Base-by-base conservation (phyloP, 2,113 vertebrate genomes). In the Labrus mixtus region DNA sequence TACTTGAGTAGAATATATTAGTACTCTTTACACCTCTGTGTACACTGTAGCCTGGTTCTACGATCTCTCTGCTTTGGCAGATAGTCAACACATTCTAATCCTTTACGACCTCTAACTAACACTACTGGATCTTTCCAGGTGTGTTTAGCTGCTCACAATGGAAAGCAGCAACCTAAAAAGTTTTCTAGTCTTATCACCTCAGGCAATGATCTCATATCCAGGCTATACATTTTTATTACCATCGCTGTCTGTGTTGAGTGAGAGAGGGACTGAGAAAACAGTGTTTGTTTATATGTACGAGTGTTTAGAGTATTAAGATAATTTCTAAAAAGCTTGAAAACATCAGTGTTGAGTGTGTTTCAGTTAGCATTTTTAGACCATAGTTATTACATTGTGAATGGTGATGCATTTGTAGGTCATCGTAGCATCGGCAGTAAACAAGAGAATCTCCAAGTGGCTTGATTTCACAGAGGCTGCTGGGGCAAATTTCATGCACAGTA, bases 361-460 rank as follows among this genome's bases (percentile, higher is more conserved):
- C 71, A 91, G 76, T 87, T 88, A 88, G 80, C 76, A 57, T 66
- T 53, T 68, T 81, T 85, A 83, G 84, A 84, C 81, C 70, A 74
- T 53, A 87, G 73, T 86, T 90, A 90, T 86, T 87, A 90, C 90
- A 90, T 78, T 76, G 88, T 85, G 72, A 56, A 73, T 70, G 66
- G 33, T 80, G 81, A 80, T 87, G 76, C 65, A 76, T 85, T 51
- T 85, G 76, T 56, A 50, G 37, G 68, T 73, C 61, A 36, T 72
- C 75, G 68, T 56, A 63, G 48, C 67, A 66, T 86, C 79, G 50
- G 45, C 55, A 45, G 68, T 72, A 71, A 87, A 85, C 66, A 61
- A 78, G 72, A 79, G 65, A 55, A 77, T 78, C 69, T 87, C 81
- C 74, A 60, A 71, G 66, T 60, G 67, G 73, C 62, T 79, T 72